Base-by-base conservation (phyloP, 2,888 invertebrate species). In the Drosophila barbarae region DNA sequence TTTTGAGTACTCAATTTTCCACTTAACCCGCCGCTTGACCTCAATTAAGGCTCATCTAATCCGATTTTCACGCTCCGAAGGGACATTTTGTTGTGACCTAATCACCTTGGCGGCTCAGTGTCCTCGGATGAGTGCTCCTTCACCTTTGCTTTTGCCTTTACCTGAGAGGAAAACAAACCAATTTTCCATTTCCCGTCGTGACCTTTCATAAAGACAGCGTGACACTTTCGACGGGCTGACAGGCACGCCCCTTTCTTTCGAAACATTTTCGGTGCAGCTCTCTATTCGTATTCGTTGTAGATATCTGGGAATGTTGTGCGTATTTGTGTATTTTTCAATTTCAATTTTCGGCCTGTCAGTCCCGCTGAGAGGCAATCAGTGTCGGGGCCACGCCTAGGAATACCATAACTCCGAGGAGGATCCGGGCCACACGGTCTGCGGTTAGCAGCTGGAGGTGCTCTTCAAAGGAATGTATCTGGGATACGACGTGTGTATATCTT, bases 11-110 rank as follows among this genome's bases (percentile, higher is more conserved):
- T 36, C 66, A 69, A 59, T 54, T 61, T 64, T 67, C 41, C 74
- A 49, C 57, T 76, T 64, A 54, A 53, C 38, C 51, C 44, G 12
- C 41, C 68, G 66, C 52, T 76, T 77, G 79, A 80, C 79, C 83
- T 74, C 83, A 77, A 80, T 80, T 80, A 83, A 69, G 68, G 58
- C 81, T 23, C 52, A 69, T 65, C 79, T 74, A 80, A 80, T 80
- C 69, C 84, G 57, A 70, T 76, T 80, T 74, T 26, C 61, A 36
- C 36, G 36, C 60, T 13, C 6, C 42, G 23, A 5, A 41, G 34
- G 30, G 23, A 35, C 32, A 35, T 46, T 69, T 66, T 69, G 74
- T 71, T 69, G 55, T 74, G 66, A 73, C 67, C 83, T 74, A 76
- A 80, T 76, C 83, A 71, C 77, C 74, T 75, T 69, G 55, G 55